Conservation (phyloP, 2,113 vertebrate genomes). For the Tetraodon nigroviridis region DNA sequence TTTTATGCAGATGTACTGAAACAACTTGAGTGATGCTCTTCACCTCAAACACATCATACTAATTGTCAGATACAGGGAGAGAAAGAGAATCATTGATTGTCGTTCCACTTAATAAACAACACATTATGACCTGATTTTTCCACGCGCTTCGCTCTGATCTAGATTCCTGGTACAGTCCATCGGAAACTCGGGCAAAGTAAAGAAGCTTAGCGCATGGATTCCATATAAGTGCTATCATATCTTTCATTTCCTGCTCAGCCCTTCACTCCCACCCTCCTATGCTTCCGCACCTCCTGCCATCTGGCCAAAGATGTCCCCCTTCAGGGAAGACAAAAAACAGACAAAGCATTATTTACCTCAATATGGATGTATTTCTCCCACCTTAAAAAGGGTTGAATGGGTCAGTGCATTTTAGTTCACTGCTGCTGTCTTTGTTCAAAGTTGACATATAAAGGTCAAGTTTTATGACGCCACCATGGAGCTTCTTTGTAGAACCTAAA, state of each 20-base stretch:
- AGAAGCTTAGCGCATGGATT: slow-evolving; percentile 54
- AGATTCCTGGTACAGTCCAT: slow-evolving; percentile 34
- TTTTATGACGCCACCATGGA: neutral
- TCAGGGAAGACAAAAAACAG: neutral
- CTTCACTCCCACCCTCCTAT: neutral
- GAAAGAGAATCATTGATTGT: slow-evolving; percentile 35
- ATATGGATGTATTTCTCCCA: too few relatives aligned
- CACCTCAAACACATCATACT: neutral
- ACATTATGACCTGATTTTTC: slow-evolving; percentile 48
- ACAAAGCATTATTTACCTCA: too few relatives aligned
- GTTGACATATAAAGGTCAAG: too few relatives aligned
- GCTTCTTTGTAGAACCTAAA: neutral
- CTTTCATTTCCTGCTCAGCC: slow-evolving; percentile 9
- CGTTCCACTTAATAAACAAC: slow-evolving; percentile 45
- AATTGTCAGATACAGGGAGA: slow-evolving; percentile 1
- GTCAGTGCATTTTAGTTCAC: too few relatives aligned
- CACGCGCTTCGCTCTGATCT: slow-evolving; percentile 48
- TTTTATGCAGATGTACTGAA: too few relatives aligned
- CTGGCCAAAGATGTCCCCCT: neutral
- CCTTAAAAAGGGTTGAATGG: too few relatives aligned
- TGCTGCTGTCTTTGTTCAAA: too few relatives aligned
- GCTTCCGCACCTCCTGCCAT: neutral
- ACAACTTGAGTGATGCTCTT: neutral
- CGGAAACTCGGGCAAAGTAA: slow-evolving; percentile 20
- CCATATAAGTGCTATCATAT: slow-evolving; percentile 17